These are phyloP conservation scores for Cryptotermes secundus DNA, from an alignment of 1,140 invertebrate genomes.

Conservation along the genomic window DNA sequence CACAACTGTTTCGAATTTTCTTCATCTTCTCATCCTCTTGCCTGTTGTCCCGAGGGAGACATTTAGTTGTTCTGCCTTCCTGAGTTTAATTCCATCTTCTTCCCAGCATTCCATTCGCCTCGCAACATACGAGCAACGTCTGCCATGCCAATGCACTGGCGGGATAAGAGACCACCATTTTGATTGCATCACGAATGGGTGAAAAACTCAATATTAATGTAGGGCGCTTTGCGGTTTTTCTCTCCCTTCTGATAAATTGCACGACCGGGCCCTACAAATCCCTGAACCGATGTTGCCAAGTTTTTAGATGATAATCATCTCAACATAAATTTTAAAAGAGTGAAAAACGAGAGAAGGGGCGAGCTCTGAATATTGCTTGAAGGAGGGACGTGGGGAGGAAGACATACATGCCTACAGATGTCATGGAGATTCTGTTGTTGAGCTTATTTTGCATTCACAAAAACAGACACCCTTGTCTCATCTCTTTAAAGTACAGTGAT, in stretches of 20 bases:
- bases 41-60: not conserved
- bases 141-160: not conserved
- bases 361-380: not conserved
- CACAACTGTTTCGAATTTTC: conserved; percentile 12
- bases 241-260: not conserved
- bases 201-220: conserved; percentile 20
- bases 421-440: not conserved
- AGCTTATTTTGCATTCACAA: not conserved
- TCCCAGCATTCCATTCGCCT: not conserved
- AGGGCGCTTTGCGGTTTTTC: not conserved
- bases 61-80: not conserved
- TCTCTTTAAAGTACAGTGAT: no score
- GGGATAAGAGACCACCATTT: not conserved
- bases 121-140: no score
- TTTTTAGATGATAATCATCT: conserved; percentile 20
- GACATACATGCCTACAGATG: not conserved
- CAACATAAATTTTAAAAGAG: conserved; percentile 11
- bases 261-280: not conserved
- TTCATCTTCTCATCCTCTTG: not conserved
- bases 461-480: no score
- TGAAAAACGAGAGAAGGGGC: not conserved
- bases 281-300: not conserved
- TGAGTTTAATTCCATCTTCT: conserved; percentile 15
- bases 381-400: no score
- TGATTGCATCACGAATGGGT: conserved; percentile 1